Conservation (phyloP, 2,888 invertebrate genomes). For the Philopedon plagiatum region DNA sequence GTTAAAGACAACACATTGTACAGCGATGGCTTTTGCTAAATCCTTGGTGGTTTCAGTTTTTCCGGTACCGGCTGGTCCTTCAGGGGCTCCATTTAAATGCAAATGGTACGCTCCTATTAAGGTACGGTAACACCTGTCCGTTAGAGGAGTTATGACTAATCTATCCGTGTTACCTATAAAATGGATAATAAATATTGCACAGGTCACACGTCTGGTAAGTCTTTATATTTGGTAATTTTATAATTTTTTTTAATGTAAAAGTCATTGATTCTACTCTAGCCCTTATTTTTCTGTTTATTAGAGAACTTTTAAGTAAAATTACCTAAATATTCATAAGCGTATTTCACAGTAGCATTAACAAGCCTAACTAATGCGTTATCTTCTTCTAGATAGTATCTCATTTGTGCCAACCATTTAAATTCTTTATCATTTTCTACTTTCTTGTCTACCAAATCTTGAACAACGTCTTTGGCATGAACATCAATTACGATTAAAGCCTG, state of each 20-base stretch:
- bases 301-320: not conserved
- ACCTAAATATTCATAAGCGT: slow-evolving; percentile 87
- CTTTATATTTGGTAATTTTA: no score
- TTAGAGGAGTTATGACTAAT: slow-evolving; percentile 82
- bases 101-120: slow-evolving; percentile 87
- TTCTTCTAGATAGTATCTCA: slow-evolving; percentile 81
- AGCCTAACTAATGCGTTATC: slow-evolving; percentile 80
- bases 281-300: no score
- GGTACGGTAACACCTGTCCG: slow-evolving; percentile 87
- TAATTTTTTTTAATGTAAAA: no score
- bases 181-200: slow-evolving; percentile 1
- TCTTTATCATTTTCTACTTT: slow-evolving; percentile 80
- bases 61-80: slow-evolving; percentile 90
- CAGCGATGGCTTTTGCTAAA: slow-evolving; percentile 91
- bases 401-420: slow-evolving; percentile 88
- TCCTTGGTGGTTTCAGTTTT: slow-evolving; percentile 95
- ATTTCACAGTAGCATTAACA: slow-evolving; percentile 84
- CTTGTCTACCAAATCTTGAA: slow-evolving; percentile 76
- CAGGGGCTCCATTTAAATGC: slow-evolving; percentile 88
- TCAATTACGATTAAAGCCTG: slow-evolving; percentile 85
- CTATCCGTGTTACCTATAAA: slow-evolving; percentile 77
- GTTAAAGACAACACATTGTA: slow-evolving; percentile 91
- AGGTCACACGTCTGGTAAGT: no score
- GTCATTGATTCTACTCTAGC: no score
- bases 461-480: slow-evolving; percentile 89